A percentile compares a stretch with the other conserved stretches of the same genome.
phyloP scores from a whole-genome alignment of 1,140 invertebrate genomes.

The Bacillus rossius region DNA sequence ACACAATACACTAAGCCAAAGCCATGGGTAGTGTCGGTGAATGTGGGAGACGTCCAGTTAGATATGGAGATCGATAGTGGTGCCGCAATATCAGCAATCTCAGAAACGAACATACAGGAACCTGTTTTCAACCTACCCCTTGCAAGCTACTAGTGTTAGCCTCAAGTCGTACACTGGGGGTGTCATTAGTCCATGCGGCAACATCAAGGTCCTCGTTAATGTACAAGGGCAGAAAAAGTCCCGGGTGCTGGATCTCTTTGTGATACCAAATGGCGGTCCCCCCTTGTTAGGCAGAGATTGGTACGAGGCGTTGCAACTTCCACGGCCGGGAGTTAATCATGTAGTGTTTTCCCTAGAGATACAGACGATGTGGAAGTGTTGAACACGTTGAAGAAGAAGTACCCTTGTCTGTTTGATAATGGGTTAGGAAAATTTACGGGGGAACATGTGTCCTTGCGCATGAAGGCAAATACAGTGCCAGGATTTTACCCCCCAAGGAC shows the following conservation, averaged over 20 bases:
- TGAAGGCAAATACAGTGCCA: not conserved
- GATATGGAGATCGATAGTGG: too few relatives aligned
- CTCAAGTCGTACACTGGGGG: not conserved
- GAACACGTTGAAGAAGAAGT: not conserved
- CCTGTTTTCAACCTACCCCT: too few relatives aligned
- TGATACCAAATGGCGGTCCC: constrained; percentile 3
- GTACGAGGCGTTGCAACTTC: constrained; percentile 16
- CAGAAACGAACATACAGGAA: too few relatives aligned
- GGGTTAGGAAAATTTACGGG: not conserved
- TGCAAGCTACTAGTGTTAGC: too few relatives aligned
- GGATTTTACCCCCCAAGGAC: not conserved
- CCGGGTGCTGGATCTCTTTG: not conserved
- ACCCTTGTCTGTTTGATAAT: not conserved
- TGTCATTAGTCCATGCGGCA: not conserved
- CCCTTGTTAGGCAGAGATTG: constrained; percentile 25
- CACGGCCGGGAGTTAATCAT: not conserved
- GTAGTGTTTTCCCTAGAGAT: not conserved
- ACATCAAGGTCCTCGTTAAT: not conserved
- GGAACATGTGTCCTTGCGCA: not conserved
- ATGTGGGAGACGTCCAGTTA: too few relatives aligned
- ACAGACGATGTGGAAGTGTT: not conserved
- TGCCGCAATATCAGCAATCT: too few relatives aligned
- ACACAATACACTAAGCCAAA: too few relatives aligned
- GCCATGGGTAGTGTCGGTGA: too few relatives aligned
- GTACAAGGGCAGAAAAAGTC: not conserved